phyloP scores from a whole-genome alignment of 2,113 vertebrate species.

The Anolis carolinensis region DNA sequence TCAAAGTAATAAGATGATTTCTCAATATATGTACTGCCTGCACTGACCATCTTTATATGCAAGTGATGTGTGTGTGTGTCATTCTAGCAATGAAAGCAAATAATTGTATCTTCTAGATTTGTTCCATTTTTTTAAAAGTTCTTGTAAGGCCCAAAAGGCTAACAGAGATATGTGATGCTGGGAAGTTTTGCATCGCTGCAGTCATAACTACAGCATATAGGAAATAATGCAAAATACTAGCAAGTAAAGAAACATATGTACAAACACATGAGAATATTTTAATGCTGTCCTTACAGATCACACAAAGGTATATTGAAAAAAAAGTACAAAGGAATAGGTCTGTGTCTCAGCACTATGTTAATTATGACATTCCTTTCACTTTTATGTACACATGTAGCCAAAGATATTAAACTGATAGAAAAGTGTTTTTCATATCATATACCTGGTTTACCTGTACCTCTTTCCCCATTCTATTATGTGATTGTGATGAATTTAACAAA shows the following conservation, averaged over 20 bases:
- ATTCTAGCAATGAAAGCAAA: not conserved
- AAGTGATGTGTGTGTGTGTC: not conserved
- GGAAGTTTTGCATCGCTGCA: not conserved
- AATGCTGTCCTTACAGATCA: not conserved
- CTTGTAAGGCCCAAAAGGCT: not conserved
- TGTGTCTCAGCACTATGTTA: no score
- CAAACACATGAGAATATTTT: not conserved
- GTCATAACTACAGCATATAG: not conserved
- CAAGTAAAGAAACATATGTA: not conserved
- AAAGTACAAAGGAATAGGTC: no score
- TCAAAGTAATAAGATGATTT: not conserved
- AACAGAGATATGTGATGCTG: not conserved
- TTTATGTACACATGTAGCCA: no score
- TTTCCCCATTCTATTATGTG: not conserved
- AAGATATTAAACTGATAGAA: no score
- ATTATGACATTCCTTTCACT: no score
- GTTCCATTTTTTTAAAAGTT: not conserved
- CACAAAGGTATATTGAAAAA: no score
- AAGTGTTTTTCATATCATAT: not conserved
- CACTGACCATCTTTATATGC: not conserved
- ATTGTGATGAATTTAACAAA: no score
- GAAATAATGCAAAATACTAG: constrained; percentile 3
- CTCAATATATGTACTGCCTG: not conserved
- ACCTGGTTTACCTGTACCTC: not conserved
- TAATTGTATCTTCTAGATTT: not conserved